These are phyloP conservation scores for Dusona sp. DNA, from an alignment of 2,888 invertebrate genomes.

Conservation along the genomic window DNA sequence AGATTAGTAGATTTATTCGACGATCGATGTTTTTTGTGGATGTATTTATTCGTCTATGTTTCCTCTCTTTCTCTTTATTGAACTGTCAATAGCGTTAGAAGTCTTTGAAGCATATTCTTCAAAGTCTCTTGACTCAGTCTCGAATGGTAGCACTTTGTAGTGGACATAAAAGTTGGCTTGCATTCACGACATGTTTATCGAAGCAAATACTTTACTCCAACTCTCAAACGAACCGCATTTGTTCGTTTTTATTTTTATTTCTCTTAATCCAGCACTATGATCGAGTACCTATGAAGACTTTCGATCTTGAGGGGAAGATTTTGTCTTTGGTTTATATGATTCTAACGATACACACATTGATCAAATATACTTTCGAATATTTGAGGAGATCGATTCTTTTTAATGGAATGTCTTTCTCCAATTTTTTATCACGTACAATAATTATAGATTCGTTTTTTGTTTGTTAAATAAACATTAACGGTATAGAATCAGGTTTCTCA, in stretches of 20 bases:
- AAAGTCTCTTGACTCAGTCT: constrained; percentile 5
- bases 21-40: neutral
- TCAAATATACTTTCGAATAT: constrained; percentile 50
- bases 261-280: neutral
- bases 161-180: constrained; percentile 5
- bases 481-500: constrained; percentile 30
- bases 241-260: neutral
- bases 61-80: neutral
- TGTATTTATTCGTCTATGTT: neutral
- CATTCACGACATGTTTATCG: constrained; percentile 36
- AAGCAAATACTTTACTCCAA: constrained; percentile 26
- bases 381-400: neutral
- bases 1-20: neutral
- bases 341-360: constrained; percentile 40
- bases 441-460: constrained; percentile 11
- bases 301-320: neutral
- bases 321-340: constrained; percentile 18
- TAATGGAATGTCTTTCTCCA: neutral
- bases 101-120: constrained; percentile 14
- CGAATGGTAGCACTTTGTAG: constrained; percentile 16
- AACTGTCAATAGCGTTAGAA: neutral
- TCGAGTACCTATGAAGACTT: neutral
- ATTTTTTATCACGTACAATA: constrained; percentile 4
- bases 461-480: constrained; percentile 8
- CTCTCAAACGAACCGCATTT: neutral